Evolutionary conservation across 1,140 invertebrate species (phyloP).

Genomic region (Argopecten irradians): DNA sequence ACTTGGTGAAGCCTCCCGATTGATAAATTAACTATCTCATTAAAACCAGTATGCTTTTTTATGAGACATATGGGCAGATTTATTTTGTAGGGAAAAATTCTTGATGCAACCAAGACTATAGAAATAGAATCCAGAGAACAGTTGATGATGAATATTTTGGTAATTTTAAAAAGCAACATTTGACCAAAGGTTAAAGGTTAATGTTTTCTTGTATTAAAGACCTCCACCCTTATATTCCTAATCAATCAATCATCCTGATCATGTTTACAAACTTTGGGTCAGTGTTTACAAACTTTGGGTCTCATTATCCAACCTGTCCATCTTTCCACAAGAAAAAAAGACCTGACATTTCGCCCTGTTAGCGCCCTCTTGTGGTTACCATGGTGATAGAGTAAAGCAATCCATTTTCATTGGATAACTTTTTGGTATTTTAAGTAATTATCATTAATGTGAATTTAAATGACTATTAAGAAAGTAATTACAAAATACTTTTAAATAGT

Average conservation of each 20-base stretch:
- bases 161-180: not conserved
- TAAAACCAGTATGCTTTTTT: not conserved
- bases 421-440: conserved; percentile 17
- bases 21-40: not conserved
- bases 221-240: not conserved
- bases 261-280: not conserved
- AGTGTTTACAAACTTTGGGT: not conserved
- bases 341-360: not conserved
- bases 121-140: too few relatives aligned
- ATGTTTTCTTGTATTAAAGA: too few relatives aligned
- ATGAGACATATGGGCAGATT: not conserved
- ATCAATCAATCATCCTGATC: not conserved
- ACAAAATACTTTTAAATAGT: not conserved
- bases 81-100: not conserved
- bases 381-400: not conserved
- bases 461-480: conserved; percentile 4
- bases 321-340: not conserved
- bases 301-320: too few relatives aligned
- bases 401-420: not conserved
- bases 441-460: conserved; percentile 23
- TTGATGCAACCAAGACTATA: not conserved
- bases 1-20: not conserved
- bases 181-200: too few relatives aligned
- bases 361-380: not conserved
- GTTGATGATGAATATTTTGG: too few relatives aligned